Evolutionary conservation across 92 coral and sea anemone genomes (phyloP), one percentile per base, ranked within the genome.

Genomic region (Isaurus tuberculatus): DNA sequence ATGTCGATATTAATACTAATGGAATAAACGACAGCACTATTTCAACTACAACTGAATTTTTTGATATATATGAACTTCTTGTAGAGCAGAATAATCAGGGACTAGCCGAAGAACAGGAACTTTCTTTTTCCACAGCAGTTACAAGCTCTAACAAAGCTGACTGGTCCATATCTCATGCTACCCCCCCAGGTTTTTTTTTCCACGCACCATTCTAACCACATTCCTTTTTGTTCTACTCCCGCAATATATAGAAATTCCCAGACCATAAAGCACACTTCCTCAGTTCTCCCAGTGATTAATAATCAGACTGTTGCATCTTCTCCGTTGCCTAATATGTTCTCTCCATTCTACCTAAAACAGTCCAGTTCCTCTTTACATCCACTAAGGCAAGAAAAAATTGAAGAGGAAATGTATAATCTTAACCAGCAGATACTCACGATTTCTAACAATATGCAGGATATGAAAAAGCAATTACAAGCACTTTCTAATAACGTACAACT

Each of bases 371-470:
- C 71, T 65, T 30, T 33, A 65, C 20, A 25, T 30, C 71, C 30
- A 65, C 29, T 65, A 17, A 25, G 71, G 42, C 71, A 65, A 31
- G 42, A 15, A 65, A 25, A 25, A 15, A 65, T 31, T 65, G 42
- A 65, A 65, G 22, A 65, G n/a, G 22, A 65, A 65, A 40, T 65
- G 71, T 10, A 33, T 65, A 65, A 65, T 31, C 32, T 65, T 65
- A 65, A 65, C 71, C 71, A 30, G 71, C 71, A 65, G 71, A 30
- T 31, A 65, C 71, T 65, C 30, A 31, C 19, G 30, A 65, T 65
- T 65, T 65, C 42, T 22, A 30, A 25, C 31, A 65, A 65, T n/a
- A 65, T 65, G 71, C 42, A 65, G 31, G 42, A 65, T 30, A 65
- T 30, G 10, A 65, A 65, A 65, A 65, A 65, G 42, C 71, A 65